Evolutionary conservation across 2,797 vertebrate species (phyloP), one percentile per base, ranked within the genome.

Genomic region (Melanotaenia nigrans): DNA sequence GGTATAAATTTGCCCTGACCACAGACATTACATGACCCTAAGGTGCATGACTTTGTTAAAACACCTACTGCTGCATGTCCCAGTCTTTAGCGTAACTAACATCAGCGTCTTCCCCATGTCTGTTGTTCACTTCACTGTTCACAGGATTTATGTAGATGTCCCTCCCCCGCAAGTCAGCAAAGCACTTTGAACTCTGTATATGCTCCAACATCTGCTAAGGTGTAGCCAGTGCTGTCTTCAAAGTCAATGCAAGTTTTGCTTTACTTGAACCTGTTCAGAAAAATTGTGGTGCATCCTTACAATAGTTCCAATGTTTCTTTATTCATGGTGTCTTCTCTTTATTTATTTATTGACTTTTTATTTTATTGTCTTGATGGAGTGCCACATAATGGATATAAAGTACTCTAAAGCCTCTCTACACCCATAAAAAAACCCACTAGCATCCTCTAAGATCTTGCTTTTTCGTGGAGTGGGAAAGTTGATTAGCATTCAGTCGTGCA

Each of bases 91-190:
- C 58, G 5, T 40, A 6, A 24, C 8, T 40, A 13, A 28, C 36
- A 66, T 53, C 35, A 73, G 20, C 40, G 33, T 60, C 25, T 24
- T 32, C 62, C 28, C 25, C n/a, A 18, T 30, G 55, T 59, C 47
- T 65, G 24, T 38, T 12, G 24, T 65, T 14, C 22, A 33, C 62
- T 54, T 54, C 71, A 42, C n/a, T 66, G 45, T n/a, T 11, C 28
- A 49, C 13, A 42, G 25, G 53, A 54, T 66, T 28, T 4, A 61
- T 55, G 35, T 42, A 47, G 30, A 61, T 61, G 66, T 66, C 10
- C 45, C 55, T 61, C n/a, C 14, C 28, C 14, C 7, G 5, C 56
- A 66, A 22, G 54, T 65, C 61, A 47, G 30, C 30, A 36, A 36
- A 51, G 49, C 16, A 13, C 6, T 56, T 56, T 49, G 14, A 28